Percentiles rank a stretch among this genome's conserved stretches.
These are phyloP conservation scores for Antennarius striatus DNA, from an alignment of 2,113 vertebrate genomes.

Conservation along the genomic window DNA sequence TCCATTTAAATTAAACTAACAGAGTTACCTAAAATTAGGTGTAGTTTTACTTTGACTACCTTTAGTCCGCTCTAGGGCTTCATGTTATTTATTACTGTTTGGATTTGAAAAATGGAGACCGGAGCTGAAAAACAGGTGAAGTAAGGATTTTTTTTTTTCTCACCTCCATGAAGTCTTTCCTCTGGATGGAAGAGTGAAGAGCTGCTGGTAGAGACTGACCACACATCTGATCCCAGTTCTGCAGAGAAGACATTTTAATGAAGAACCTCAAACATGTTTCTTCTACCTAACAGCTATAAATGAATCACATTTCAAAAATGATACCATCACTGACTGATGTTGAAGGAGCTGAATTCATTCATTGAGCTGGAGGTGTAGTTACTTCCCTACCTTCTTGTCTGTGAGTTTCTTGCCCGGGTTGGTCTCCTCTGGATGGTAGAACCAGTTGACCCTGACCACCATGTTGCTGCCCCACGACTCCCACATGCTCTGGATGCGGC, in stretches of 20 bases:
- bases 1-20: too few relatives aligned
- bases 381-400: slow-evolving; percentile 87
- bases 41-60: too few relatives aligned
- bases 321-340: not conserved
- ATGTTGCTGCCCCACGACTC: slow-evolving; percentile 99
- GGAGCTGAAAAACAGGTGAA: not conserved
- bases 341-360: not conserved
- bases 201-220: slow-evolving; percentile 86
- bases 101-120: not conserved
- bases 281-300: not conserved
- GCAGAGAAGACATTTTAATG: slow-evolving; percentile 5
- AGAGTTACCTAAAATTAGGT: too few relatives aligned
- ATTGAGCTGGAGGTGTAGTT: too few relatives aligned
- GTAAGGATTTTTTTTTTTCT: not conserved
- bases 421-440: slow-evolving; percentile 98
- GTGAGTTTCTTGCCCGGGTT: slow-evolving; percentile 95
- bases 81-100: too few relatives aligned
- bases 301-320: not conserved
- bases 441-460: slow-evolving; percentile 99
- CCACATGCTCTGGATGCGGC: slow-evolving; percentile 99
- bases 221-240: slow-evolving; percentile 96
- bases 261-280: not conserved
- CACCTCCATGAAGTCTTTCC: slow-evolving; percentile 99
- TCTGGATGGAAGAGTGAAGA: slow-evolving; percentile 91
- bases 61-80: too few relatives aligned